Evolutionary conservation across 1,140 invertebrate species (phyloP), one percentile per base, ranked within the genome.

Genomic region (Plectus sambesii): DNA sequence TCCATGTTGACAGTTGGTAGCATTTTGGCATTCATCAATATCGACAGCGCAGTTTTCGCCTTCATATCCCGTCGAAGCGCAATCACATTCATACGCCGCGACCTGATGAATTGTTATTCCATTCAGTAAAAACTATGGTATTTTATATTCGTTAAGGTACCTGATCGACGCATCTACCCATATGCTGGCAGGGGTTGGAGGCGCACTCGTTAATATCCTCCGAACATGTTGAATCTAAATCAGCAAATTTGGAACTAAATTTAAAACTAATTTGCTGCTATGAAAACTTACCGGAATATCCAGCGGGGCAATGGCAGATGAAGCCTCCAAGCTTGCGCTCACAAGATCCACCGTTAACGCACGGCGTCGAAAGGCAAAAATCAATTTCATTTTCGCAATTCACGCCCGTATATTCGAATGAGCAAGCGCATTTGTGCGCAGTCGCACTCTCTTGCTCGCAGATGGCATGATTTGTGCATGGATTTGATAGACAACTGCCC

Each of bases 361-460:
- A 68, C 5, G 66, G 65, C 6, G 50, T 46, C 3, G 49, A 47
- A 25, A 49, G 42, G 43, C 72, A 73, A 33, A 55, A 61, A 27
- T 66, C 57, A 4, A 61, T 59, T 20, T 52, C 40, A 35, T 61
- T 59, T 38, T 73, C 66, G 59, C 72, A 74, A 22, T 60, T 55
- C 0, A 41, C 41, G 5, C 72, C 72, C 45, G 64, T 56, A 43
- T 63, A 72, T 23, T 66, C 70, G n/a, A 47, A 53, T 8, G 53
- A 47, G 52, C 71, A 73, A 1, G 38, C 42, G 52, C 71, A 73
- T n/a, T 39, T 41, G 47, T 70, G 68, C 15, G 51, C 50, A 17
- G 33, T 52, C 23, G 47, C 46, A 8, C 50, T 55, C 19, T 59
- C 29, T 38, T 68, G 63, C n/a, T 58, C 41, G 38, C 63, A 66